Conservation (phyloP, 2,888 invertebrate species). For the Rhagonycha lutea region DNA sequence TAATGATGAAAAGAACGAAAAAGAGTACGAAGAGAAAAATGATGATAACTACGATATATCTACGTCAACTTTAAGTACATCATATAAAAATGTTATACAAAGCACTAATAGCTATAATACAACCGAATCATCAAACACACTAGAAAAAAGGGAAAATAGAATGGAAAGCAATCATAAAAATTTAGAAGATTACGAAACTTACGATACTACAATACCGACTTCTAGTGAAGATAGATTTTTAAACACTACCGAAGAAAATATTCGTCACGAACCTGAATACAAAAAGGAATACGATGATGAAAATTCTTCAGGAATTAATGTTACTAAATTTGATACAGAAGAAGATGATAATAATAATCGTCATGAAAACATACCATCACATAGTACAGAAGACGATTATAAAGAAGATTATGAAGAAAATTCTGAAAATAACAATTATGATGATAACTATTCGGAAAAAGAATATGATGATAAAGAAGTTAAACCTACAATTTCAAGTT, state of each 20-base stretch:
- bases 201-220: neutral
- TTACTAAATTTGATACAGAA: neutral
- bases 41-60: neutral
- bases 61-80: too few species aligned
- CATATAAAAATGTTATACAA: too few species aligned
- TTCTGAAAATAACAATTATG: neutral
- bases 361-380: neutral
- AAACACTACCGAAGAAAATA: neutral
- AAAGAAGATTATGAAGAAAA: conserved; percentile 4
- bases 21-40: neutral
- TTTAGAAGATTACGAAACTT: conserved; percentile 1
- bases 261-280: neutral
- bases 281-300: neutral
- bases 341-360: neutral
- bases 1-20: conserved; percentile 23
- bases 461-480: neutral
- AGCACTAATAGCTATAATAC: neutral
- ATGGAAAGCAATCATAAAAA: neutral
- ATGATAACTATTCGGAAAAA: neutral
- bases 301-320: too few species aligned
- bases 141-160: neutral
- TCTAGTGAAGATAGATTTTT: neutral
- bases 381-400: neutral
- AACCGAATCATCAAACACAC: neutral
- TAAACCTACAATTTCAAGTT: neutral